Evolutionary conservation across 2,113 vertebrate species (phyloP), one percentile per base, ranked within the genome.

Genomic region (Hucho hucho): DNA sequence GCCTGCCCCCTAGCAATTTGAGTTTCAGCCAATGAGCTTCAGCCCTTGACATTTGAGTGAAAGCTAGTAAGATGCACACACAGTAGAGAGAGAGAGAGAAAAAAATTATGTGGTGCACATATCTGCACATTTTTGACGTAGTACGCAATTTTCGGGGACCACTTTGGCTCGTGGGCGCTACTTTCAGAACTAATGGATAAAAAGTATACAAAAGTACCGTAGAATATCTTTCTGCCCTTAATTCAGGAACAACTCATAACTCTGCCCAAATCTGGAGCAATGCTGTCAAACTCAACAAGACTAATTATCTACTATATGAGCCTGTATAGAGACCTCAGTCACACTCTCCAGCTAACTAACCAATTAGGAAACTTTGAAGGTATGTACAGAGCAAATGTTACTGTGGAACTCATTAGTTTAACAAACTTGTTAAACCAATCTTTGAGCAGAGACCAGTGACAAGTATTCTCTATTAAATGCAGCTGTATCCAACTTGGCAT

Each of bases 401-500:
- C 72, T 25, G 6, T 14, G 12, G 58, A 77, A 74, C 67, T 78
- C 73, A 72, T 79, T 74, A 22, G 75, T 43, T 71, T 20, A 78
- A 75, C 61, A 11, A 49, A 76, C 70, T 70, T 69, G 63, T 32
- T 46, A 61, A 75, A 24, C 64, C 43, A 78, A 67, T 32, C 3
- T 68, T 46, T 37, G 43, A 47, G 69, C 37, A 72, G 68, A 56
- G 68, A 47, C 49, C 28, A 25, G 53, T 74, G 63, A 61, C 75
- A 72, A 84, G 78, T 72, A 80, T 72, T 76, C 69, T 25, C 75
- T 24, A 16, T 47, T 47, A 29, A 37, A 75, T 71, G 24, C 37
- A 75, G 81, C 73, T 46, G 66, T n/a, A 70, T 26, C 37, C 20
- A 76, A 72, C 69, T 75, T 83, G 84, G 88, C 82, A 87, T 73